A percentile compares a stretch with the other conserved stretches of the same genome.
Evolutionary conservation across 2,113 vertebrate species (phyloP).

Genomic region (Onychostruthus taczanowskii): DNA sequence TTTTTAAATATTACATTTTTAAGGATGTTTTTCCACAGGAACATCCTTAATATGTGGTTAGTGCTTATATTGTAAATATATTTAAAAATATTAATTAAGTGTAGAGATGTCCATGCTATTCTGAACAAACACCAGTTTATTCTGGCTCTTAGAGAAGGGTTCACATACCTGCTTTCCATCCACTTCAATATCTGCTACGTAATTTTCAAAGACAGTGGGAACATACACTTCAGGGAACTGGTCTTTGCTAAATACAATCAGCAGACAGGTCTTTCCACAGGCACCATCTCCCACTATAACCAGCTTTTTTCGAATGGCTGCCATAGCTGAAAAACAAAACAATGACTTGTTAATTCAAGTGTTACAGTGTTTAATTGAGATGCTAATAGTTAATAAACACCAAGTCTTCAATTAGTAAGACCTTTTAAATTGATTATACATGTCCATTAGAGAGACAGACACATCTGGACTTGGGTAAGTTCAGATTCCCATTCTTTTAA

Average conservation of each 20-base stretch:
- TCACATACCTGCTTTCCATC: slow-evolving; percentile 91
- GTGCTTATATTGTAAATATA: too few relatives aligned
- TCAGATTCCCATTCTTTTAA: neutral
- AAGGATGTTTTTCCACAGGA: neutral
- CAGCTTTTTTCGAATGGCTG: slow-evolving; percentile 98
- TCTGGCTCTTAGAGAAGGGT: neutral
- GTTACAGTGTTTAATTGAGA: neutral
- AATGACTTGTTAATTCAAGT: neutral
- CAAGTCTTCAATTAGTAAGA: neutral
- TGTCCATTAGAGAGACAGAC: neutral
- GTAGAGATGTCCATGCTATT: neutral
- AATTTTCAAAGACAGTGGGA: slow-evolving; percentile 98
- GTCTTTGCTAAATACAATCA: slow-evolving; percentile 99
- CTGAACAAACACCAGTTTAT: neutral
- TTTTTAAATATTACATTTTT: too few relatives aligned
- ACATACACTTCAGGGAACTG: slow-evolving; percentile 99
- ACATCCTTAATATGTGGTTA: neutral
- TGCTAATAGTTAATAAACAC: neutral
- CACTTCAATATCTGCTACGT: slow-evolving; percentile 98
- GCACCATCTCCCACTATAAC: slow-evolving; percentile 99
- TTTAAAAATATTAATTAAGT: neutral
- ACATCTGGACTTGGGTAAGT: neutral
- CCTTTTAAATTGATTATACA: neutral
- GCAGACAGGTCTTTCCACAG: slow-evolving; percentile 97
- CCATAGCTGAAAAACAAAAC: slow-evolving; percentile 83